These are phyloP conservation scores for Tenthredo scrophulariae DNA, from an alignment of 2,888 invertebrate species.

Conservation along the genomic window DNA sequence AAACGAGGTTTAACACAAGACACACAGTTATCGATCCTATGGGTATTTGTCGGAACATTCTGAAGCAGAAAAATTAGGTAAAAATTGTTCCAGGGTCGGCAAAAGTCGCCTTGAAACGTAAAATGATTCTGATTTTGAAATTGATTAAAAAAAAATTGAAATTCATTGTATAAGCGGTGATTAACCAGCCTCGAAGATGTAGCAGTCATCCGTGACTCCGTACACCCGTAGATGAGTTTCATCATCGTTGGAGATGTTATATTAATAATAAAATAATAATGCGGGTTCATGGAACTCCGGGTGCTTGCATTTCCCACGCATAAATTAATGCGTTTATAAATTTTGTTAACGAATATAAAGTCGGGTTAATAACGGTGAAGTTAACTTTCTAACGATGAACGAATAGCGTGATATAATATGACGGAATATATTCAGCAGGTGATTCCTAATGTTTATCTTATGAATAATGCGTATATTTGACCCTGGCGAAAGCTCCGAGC, in stretches of 20 bases:
- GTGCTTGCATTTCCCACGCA: conserved; percentile 15
- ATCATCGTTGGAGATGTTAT: background rate
- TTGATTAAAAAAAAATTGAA: too few species aligned
- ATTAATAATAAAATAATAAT: background rate
- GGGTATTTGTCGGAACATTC: too few species aligned
- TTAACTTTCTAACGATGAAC: background rate
- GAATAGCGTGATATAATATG: background rate
- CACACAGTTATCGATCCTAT: too few species aligned
- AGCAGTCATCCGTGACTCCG: too few species aligned
- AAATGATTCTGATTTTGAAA: too few species aligned
- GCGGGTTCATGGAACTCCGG: background rate
- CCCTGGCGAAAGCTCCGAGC: background rate
- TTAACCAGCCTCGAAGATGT: too few species aligned
- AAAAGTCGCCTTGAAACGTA: too few species aligned
- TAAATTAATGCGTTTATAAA: conserved; percentile 12
- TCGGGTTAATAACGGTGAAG: background rate
- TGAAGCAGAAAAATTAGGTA: too few species aligned
- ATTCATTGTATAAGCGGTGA: too few species aligned
- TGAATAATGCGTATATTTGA: background rate
- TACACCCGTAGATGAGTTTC: background rate
- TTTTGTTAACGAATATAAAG: background rate
- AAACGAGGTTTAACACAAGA: too few species aligned
- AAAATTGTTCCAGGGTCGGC: too few species aligned
- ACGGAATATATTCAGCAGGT: background rate
- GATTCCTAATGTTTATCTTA: conserved; percentile 10